A percentile compares a stretch with the other conserved stretches of the same genome.
Conservation (phyloP, 2,113 vertebrate genomes). For the Phycodurus eques region DNA sequence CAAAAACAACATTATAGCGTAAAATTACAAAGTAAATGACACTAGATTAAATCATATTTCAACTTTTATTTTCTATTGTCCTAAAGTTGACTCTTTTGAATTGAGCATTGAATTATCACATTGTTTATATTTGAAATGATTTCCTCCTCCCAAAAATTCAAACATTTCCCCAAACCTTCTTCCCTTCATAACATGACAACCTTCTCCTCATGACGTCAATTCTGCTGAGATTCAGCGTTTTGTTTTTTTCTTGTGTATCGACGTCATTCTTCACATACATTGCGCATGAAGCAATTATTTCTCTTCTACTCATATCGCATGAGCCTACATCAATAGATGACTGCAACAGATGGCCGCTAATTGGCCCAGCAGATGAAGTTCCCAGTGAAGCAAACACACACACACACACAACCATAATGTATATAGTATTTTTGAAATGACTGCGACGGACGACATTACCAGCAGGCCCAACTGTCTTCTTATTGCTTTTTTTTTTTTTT, state of each 20-base stretch:
- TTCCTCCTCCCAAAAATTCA: no score
- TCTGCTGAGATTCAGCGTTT: background rate
- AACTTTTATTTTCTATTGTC: no score
- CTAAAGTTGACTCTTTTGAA: no score
- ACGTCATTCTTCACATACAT: background rate
- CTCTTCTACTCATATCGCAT: background rate
- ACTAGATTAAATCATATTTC: no score
- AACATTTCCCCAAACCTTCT: no score
- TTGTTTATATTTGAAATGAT: no score
- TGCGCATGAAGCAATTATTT: background rate
- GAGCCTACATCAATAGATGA: background rate
- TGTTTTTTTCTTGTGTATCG: background rate
- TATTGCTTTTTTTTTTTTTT: background rate
- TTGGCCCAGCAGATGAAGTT: background rate
- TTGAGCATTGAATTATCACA: no score
- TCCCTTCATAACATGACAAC: no score
- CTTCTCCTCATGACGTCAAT: no score
- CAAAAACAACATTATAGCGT: no score
- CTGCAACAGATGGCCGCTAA: slow-evolving; percentile 4
- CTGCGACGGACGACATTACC: background rate
- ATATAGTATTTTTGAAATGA: background rate
- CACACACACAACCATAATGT: background rate
- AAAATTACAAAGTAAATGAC: no score
- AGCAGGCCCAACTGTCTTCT: background rate
- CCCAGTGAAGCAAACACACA: background rate